Evolutionary conservation across 1,140 invertebrate species (phyloP).

Genomic region (Linepithema humile): DNA sequence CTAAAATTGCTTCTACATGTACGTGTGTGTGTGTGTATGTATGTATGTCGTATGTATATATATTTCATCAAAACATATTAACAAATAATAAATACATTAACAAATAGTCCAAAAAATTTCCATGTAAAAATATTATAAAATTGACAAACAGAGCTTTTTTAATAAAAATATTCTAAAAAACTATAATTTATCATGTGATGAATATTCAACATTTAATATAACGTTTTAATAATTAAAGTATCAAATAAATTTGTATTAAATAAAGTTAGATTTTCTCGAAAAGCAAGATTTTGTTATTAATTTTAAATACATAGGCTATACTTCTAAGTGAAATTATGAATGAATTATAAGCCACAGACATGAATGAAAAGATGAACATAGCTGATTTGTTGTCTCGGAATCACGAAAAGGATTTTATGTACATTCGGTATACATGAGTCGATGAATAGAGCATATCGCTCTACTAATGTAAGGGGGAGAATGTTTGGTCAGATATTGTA

Average conservation of each 20-base stretch:
- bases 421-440: constrained; percentile 25
- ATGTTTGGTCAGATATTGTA: constrained; percentile 29
- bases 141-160: not conserved
- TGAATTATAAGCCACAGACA: not conserved
- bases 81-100: not conserved
- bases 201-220: not conserved
- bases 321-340: not conserved
- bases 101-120: not conserved
- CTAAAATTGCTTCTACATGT: not conserved
- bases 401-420: not conserved
- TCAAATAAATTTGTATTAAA: not conserved
- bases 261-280: not conserved
- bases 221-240: not conserved
- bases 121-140: not conserved
- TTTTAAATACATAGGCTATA: not conserved
- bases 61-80: not conserved
- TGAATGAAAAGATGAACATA: not conserved
- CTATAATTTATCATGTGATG: not conserved
- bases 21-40: not conserved
- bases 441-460: not conserved
- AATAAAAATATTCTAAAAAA: not conserved
- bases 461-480: constrained; percentile 14
- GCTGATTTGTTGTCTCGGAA: constrained; percentile 14
- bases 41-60: not conserved
- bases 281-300: not conserved